Evolutionary conservation across 2,888 invertebrate species (phyloP), one percentile per base, ranked within the genome.

Genomic region (Drosophila basisetae): DNA sequence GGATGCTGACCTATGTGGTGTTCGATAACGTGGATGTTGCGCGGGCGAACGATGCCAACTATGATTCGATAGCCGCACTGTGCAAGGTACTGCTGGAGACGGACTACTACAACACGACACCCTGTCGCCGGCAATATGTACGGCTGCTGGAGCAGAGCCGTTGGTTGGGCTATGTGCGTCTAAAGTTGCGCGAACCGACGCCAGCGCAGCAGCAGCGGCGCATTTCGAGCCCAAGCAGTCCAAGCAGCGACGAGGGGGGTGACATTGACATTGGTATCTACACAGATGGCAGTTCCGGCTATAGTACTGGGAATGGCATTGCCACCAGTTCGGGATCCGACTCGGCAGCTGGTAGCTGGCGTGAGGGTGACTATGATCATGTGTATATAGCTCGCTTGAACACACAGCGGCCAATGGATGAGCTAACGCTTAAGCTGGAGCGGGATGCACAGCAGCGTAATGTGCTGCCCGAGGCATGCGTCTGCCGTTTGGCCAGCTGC

Each of bases 21-120:
- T 96, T 96, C 82, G 96, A 97, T 83, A 96, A 96, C 71, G 95
- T 97, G 39, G 96, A 96, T 84, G 95, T 97, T 13, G 94, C 95
- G 47, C 95, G 96, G 62, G 94, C 95, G 0, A 94, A 95, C 49
- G 95, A 96, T 78, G 94, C 94, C 83, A 93, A 92, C 69, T 93
- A 93, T n/a, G 93, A 92, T 64, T 92, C 92, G 0, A 91, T 93
- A 63, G 90, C 92, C 1, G 94, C 95, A 0, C 95, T 95, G 60
- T 96, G 96, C 90, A 95, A 95, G 87, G 94, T 96, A 63, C 93
- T 94, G 25, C 94, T 95, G 69, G 95, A 95, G 92, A 86, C 91
- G 11, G 91, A 93, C 60, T 92, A 90, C 56, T 91, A 89, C 39
- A 82, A 82, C 3, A 91, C 85, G 1, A 93, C 93, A 16, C 93